These are phyloP conservation scores for Turdus rufiventris DNA, from an alignment of 2,113 vertebrate species.

Conservation along the genomic window DNA sequence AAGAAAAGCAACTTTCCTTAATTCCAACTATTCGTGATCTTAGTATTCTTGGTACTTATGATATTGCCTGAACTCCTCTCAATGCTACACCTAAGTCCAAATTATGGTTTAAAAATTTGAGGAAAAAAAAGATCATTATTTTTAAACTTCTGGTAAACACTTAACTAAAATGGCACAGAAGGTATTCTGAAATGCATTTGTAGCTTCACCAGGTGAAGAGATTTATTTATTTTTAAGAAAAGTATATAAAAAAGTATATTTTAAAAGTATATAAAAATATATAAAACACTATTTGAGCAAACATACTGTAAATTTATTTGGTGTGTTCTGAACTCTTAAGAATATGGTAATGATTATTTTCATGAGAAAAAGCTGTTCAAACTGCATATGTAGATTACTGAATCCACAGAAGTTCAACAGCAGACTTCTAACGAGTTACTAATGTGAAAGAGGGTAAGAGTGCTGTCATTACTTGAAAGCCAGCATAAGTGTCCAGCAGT, in stretches of 20 bases:
- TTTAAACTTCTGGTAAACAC: not conserved
- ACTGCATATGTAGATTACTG: not conserved
- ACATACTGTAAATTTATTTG: not conserved
- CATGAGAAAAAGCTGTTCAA: not conserved
- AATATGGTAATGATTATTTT: not conserved
- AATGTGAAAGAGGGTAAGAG: not conserved
- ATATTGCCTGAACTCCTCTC: not conserved
- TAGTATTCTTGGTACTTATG: not conserved
- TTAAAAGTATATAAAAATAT: not conserved
- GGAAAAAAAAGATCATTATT: not conserved
- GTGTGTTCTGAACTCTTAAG: not conserved
- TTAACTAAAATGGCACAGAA: not conserved
- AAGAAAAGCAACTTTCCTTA: not conserved
- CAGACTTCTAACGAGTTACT: not conserved
- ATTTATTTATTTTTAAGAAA: not conserved
- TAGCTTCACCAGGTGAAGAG: not conserved
- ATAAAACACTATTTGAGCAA: not conserved
- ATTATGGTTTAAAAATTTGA: not conserved
- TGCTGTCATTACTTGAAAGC: not conserved
- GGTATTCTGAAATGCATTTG: not conserved
- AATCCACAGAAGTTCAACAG: not conserved
- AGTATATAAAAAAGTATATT: not conserved
- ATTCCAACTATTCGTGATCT: not conserved
- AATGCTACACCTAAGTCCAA: not conserved
- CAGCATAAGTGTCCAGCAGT: accelerated